These are phyloP conservation scores for Leptopterna dolabrata DNA, from an alignment of 2,888 invertebrate genomes.

Conservation along the genomic window DNA sequence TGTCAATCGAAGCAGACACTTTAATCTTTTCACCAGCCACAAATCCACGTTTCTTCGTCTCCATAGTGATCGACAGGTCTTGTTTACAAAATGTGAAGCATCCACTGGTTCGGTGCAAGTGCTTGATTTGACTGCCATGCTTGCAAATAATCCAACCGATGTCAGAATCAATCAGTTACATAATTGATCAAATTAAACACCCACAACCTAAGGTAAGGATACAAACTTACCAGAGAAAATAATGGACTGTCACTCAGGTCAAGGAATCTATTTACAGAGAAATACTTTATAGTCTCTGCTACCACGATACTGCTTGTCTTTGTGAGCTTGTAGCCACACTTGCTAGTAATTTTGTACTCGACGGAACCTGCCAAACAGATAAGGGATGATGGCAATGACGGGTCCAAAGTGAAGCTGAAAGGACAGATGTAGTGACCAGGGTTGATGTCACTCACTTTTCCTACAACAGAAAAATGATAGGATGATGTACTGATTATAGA, in stretches of 20 bases:
- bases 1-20: not conserved
- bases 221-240: not conserved
- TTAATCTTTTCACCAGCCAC: not conserved
- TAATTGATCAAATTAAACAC: not conserved
- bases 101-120: not conserved
- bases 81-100: not conserved
- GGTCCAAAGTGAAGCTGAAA: not conserved
- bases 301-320: not conserved
- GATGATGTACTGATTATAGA: too few species aligned
- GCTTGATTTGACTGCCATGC: not conserved
- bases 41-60: not conserved
- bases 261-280: not conserved
- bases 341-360: not conserved
- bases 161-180: not conserved
- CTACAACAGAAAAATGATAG: not conserved
- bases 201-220: not conserved
- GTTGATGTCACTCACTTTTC: not conserved
- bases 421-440: not conserved
- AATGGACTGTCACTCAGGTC: not conserved
- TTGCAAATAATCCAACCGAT: too few species aligned
- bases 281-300: not conserved
- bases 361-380: not conserved
- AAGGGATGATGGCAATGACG: not conserved
- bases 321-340: not conserved
- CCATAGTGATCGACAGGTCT: not conserved